Conservation (phyloP, 2,888 invertebrate species). For the Herminia tarsipennalis region DNA sequence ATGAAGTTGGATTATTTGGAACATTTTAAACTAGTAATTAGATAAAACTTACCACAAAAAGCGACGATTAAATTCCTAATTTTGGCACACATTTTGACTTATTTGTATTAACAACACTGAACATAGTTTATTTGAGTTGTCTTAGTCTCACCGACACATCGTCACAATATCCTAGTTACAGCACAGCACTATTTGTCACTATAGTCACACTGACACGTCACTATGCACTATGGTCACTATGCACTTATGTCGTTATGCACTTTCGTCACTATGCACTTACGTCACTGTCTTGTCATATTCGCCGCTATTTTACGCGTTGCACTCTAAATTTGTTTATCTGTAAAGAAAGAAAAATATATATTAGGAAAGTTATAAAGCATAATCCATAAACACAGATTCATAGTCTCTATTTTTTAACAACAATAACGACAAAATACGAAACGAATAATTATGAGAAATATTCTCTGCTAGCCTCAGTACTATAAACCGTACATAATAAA, state of each 20-base stretch:
- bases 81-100: constrained; percentile 73
- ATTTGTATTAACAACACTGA: constrained; percentile 52
- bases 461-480: too few species aligned
- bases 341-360: constrained; percentile 1
- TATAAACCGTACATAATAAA: not conserved
- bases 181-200: constrained; percentile 49
- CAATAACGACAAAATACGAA: too few species aligned
- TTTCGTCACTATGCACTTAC: not conserved
- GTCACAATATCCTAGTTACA: constrained; percentile 41
- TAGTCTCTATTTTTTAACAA: too few species aligned
- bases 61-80: constrained; percentile 56
- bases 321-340: constrained; percentile 2
- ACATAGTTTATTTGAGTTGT: constrained; percentile 60
- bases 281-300: constrained; percentile 16
- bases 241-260: not conserved
- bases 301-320: constrained; percentile 1
- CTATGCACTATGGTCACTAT: constrained; percentile 28
- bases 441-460: too few species aligned
- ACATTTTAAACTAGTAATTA: too few species aligned
- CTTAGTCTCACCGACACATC: constrained; percentile 66
- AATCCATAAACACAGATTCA: too few species aligned
- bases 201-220: constrained; percentile 40
- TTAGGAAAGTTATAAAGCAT: not conserved
- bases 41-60: constrained; percentile 67
- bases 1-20: too few species aligned